Conservation (phyloP, 2,113 vertebrate species). For the Aldabrachelys gigantea region DNA sequence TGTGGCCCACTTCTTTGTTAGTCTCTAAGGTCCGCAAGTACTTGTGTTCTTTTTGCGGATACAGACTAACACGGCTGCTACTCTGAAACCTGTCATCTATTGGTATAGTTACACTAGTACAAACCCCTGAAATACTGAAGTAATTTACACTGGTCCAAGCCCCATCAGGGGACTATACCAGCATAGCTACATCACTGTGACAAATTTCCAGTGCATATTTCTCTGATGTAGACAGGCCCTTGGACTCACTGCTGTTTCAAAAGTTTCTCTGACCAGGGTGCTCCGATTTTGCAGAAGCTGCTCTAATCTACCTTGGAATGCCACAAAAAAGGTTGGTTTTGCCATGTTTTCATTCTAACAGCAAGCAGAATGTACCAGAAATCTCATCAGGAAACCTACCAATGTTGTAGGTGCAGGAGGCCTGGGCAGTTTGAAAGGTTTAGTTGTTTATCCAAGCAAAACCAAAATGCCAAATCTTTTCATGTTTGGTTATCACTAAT, state of each 20-base stretch:
- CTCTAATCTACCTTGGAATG: not conserved
- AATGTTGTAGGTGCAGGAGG: not conserved
- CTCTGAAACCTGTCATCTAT: not conserved
- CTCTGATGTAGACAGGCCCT: not conserved
- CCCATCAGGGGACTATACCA: not conserved
- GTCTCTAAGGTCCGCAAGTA: too few relatives aligned
- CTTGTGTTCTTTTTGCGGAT: too few relatives aligned
- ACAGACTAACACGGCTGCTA: too few relatives aligned
- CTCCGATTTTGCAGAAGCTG: not conserved
- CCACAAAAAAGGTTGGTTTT: too few relatives aligned
- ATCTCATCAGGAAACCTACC: not conserved
- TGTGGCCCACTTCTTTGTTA: too few relatives aligned
- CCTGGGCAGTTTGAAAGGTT: rapidly evolving
- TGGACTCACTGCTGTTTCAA: not conserved
- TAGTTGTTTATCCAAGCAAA: not conserved
- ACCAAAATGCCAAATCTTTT: not conserved
- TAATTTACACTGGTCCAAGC: not conserved
- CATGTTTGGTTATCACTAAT: not conserved
- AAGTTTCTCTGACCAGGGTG: not conserved
- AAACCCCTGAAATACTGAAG: not conserved
- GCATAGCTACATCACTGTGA: not conserved
- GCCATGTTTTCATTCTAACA: not conserved
- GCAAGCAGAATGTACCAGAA: not conserved
- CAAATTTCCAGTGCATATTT: not conserved
- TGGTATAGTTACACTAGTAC: not conserved